A percentile compares a stretch with the other conserved stretches of the same genome.
phyloP scores from a whole-genome alignment of 2,888 invertebrate species.

The Cerastis leucographa region DNA sequence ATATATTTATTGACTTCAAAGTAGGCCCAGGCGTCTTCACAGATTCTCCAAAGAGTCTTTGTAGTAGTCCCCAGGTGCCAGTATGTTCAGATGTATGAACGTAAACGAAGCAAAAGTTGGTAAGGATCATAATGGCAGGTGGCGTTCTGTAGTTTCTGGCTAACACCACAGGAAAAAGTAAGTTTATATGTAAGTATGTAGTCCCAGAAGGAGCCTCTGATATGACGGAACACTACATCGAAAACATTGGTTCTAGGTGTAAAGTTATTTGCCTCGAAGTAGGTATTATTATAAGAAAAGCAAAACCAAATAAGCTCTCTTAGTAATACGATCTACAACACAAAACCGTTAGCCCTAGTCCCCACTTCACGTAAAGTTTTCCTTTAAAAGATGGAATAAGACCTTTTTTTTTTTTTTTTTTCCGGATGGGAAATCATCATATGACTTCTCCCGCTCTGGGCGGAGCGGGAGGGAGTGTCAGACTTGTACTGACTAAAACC shows the following conservation, averaged over 20 bases:
- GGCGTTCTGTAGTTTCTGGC: not conserved
- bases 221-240: not conserved
- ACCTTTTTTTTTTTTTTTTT: too few relatives aligned
- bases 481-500: too few relatives aligned
- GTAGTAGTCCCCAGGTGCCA: not conserved
- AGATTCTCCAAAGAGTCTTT: not conserved
- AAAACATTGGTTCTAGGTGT: not conserved
- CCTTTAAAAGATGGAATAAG: constrained; percentile 2
- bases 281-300: not conserved
- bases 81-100: not conserved
- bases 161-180: not conserved
- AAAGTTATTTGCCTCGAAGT: not conserved
- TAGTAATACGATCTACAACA: not conserved
- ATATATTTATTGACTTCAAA: not conserved
- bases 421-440: too few relatives aligned
- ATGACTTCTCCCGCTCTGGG: too few relatives aligned
- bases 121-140: too few relatives aligned
- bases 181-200: too few relatives aligned
- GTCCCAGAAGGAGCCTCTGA: not conserved
- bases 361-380: constrained; percentile 7
- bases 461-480: too few relatives aligned
- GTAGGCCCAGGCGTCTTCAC: not conserved
- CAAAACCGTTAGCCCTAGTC: not conserved
- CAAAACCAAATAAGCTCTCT: not conserved
- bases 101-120: not conserved